These are phyloP conservation scores for Cyaniris semiargus DNA, from an alignment of 2,888 invertebrate genomes.

Conservation along the genomic window DNA sequence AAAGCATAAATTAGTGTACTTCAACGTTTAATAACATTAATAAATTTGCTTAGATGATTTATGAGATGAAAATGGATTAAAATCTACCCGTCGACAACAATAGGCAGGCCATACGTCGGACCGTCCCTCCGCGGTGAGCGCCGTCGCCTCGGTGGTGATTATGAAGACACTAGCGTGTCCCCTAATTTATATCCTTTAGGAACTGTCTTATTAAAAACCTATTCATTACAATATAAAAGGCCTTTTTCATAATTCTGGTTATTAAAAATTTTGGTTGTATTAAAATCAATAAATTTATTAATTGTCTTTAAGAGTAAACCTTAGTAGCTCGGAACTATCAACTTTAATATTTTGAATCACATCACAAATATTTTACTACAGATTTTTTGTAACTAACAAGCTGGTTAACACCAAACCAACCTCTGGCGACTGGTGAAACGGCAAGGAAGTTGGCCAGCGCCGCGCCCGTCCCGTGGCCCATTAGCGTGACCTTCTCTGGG, in stretches of 20 bases:
- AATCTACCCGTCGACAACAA: conserved; percentile 63
- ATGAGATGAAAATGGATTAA: conserved; percentile 61
- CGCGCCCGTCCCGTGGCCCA: conserved; percentile 98
- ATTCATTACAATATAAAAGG: neutral
- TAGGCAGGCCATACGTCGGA: conserved; percentile 51
- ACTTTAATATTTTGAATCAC: too few relatives aligned
- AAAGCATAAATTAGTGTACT: neutral
- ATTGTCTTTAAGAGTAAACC: neutral
- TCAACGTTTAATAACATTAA: conserved; percentile 65
- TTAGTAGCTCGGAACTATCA: neutral
- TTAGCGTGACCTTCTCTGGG: conserved; percentile 93
- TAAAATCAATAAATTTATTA: too few relatives aligned
- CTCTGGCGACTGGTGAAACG: conserved; percentile 96
- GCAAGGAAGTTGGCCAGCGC: conserved; percentile 97
- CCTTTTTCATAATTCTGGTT: neutral
- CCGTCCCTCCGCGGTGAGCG: conserved; percentile 43
- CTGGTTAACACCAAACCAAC: conserved; percentile 65
- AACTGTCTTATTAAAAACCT: neutral
- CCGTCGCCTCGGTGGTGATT: conserved; percentile 40
- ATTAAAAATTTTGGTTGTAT: too few relatives aligned
- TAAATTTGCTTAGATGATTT: conserved; percentile 55
- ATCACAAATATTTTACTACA: neutral
- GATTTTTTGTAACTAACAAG: neutral
- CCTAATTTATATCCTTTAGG: conserved; percentile 38
- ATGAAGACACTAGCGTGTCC: conserved; percentile 38